Conservation (phyloP, 2,797 vertebrate species). For the Saxicola maurus region DNA sequence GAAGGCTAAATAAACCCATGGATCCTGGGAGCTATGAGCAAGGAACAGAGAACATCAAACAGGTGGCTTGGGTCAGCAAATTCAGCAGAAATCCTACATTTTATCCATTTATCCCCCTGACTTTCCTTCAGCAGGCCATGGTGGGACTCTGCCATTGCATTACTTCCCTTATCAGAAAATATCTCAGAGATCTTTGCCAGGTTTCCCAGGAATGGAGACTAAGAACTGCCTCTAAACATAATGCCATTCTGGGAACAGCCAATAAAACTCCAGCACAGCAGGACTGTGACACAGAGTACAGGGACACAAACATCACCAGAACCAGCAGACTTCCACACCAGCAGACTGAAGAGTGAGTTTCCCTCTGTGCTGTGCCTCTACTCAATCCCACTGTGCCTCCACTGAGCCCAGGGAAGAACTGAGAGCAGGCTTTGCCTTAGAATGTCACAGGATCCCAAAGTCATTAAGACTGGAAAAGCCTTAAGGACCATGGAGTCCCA, state of each 20-base stretch:
- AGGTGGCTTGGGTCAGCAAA: background rate
- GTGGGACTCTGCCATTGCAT: background rate
- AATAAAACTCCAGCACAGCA: background rate
- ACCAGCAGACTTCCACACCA: background rate
- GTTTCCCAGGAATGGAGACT: background rate
- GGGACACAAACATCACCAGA: background rate
- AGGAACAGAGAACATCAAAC: background rate
- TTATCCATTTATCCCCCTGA: background rate
- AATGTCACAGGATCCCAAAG: background rate
- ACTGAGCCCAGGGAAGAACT: background rate
- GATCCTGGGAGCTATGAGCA: background rate
- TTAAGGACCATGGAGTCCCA: background rate
- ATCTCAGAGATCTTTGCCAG: background rate
- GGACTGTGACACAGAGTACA: background rate
- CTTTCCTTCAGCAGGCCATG: rapidly evolving
- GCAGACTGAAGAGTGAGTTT: background rate
- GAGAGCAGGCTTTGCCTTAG: background rate
- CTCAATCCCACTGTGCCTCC: background rate
- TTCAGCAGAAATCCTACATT: background rate
- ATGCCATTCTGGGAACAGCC: rapidly evolving
- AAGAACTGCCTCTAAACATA: background rate
- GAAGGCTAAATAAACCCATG: background rate
- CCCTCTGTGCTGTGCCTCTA: background rate
- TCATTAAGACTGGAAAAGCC: background rate
- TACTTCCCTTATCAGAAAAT: background rate